phyloP scores from a whole-genome alignment of 2,797 vertebrate species.

The Catamblyrhynchus diadema region DNA sequence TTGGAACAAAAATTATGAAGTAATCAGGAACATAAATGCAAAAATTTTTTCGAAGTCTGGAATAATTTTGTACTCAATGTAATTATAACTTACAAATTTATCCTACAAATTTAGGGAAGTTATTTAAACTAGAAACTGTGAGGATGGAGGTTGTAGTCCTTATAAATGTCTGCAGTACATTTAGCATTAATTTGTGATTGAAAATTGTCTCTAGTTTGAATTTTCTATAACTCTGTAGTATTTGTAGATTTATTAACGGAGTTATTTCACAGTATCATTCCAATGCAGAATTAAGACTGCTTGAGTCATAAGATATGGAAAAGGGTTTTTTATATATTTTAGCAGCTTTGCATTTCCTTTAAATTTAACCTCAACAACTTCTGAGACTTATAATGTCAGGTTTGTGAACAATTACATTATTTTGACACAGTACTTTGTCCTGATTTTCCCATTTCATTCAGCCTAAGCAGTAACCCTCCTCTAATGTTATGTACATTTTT shows the following conservation, averaged over 20 bases:
- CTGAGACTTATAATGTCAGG: neutral
- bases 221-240: neutral
- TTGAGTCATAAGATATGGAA: neutral
- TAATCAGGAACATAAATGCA: neutral
- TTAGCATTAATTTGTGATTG: neutral
- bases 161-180: neutral
- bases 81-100: neutral
- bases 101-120: neutral
- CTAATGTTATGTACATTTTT: neutral
- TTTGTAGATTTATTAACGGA: neutral
- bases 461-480: neutral
- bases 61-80: neutral
- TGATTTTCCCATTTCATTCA: neutral
- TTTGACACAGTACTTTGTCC: neutral
- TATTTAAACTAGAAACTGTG: neutral
- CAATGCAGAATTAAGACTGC: neutral
- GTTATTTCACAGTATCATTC: neutral
- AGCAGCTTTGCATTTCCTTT: neutral
- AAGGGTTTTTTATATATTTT: neutral
- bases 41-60: neutral
- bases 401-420: neutral
- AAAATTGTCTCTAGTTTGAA: neutral
- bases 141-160: neutral
- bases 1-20: neutral
- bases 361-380: neutral